Evolutionary conservation across 1,140 invertebrate species (phyloP).

Genomic region (Frieseomelitta varia): DNA sequence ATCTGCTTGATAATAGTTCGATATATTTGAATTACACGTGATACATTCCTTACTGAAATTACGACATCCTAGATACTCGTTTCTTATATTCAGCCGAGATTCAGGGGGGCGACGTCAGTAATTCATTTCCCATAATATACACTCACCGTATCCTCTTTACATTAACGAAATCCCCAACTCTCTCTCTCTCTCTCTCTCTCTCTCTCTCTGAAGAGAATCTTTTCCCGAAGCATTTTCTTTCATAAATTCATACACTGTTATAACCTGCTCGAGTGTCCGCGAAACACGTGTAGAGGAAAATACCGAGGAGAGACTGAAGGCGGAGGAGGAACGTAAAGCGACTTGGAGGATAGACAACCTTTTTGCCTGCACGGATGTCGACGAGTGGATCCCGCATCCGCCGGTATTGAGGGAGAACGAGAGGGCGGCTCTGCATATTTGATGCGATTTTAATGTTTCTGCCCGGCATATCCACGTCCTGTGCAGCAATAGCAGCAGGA

Average conservation of each 20-base stretch:
- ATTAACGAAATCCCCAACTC: neutral
- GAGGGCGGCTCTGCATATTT: conserved; percentile 75
- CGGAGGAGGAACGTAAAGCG: neutral
- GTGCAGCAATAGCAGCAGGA: conserved; percentile 61
- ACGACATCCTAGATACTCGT: too few species aligned
- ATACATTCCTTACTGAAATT: too few species aligned
- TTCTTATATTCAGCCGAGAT: too few species aligned
- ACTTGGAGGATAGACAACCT: conserved; percentile 54
- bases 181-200: too few species aligned
- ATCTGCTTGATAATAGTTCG: neutral
- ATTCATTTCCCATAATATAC: neutral
- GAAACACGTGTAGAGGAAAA: neutral
- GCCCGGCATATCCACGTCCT: conserved; percentile 61
- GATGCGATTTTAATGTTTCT: conserved; percentile 82
- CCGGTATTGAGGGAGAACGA: conserved; percentile 60
- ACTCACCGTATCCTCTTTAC: neutral
- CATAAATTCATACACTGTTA: conserved; percentile 25
- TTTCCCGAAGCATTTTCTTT: neutral
- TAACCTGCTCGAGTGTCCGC: conserved; percentile 9
- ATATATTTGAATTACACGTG: neutral
- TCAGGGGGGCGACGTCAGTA: too few species aligned
- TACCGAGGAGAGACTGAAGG: neutral
- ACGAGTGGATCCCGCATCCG: conserved; percentile 65
- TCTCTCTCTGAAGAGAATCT: neutral
- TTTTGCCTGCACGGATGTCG: conserved; percentile 67